Conservation (phyloP, 2,113 vertebrate genomes). For the Procavia capensis region DNA sequence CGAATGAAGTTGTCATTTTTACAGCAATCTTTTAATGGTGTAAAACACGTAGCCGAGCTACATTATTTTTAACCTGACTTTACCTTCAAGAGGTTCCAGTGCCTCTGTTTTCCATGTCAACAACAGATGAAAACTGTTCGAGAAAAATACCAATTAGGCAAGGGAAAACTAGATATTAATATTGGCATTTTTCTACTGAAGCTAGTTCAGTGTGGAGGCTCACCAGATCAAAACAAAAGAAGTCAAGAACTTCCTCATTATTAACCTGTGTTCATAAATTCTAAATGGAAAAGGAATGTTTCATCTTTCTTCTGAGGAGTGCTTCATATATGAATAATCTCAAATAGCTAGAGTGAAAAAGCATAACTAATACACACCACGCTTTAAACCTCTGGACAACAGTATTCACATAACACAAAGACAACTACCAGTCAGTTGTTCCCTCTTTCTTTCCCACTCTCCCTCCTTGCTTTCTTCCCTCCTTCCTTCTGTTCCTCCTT, state of each 20-base stretch:
- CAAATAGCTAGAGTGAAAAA: not conserved
- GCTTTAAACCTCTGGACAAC: not conserved
- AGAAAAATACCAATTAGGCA: not conserved
- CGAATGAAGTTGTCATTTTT: conserved; percentile 88
- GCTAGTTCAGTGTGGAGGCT: not conserved
- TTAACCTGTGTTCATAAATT: too few species aligned
- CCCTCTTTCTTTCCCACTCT: not conserved
- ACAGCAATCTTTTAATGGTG: conserved; percentile 85
- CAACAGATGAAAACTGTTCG: not conserved
- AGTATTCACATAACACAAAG: not conserved
- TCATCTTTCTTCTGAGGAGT: not conserved
- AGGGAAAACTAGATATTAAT: not conserved
- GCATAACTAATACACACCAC: not conserved
- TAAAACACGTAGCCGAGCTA: conserved; percentile 67
- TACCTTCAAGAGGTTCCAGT: conserved; percentile 19
- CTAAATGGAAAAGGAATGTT: not conserved
- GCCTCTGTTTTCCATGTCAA: not conserved
- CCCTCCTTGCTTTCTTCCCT: too few species aligned
- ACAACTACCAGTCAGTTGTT: not conserved
- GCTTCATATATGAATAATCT: not conserved
- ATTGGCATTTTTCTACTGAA: not conserved
- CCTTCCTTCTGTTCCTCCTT: not conserved
- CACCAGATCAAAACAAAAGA: not conserved
- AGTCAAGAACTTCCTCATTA: too few species aligned
- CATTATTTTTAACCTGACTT: conserved; percentile 60